phyloP scores from a whole-genome alignment of 92 coral and sea anemone genomes.

The Palythoa heliodiscus region DNA sequence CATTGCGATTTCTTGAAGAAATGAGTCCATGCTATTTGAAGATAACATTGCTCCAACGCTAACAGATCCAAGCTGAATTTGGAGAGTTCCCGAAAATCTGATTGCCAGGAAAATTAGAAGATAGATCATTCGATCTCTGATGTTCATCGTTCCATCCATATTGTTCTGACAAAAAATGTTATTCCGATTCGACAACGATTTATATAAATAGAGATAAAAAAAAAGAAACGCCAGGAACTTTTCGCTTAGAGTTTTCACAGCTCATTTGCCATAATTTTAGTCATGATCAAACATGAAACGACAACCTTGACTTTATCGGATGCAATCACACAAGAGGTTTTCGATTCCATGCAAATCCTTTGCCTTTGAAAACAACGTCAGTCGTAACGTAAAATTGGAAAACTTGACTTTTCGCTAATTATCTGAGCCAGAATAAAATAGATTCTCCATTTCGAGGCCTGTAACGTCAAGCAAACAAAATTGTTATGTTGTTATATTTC shows the following conservation, averaged over 20 bases:
- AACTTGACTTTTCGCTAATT: neutral
- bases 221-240: neutral
- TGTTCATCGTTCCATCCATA: neutral
- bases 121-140: neutral
- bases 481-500: neutral
- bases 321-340: neutral
- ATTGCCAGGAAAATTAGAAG: neutral
- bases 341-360: neutral
- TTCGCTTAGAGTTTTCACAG: too few species aligned
- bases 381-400: neutral
- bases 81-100: slow-evolving; percentile 11
- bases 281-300: slow-evolving; percentile 18
- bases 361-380: neutral
- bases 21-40: slow-evolving; percentile 56
- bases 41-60: slow-evolving; percentile 95
- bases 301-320: neutral
- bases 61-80: slow-evolving; percentile 14
- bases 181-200: neutral
- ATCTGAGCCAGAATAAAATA: neutral
- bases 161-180: neutral
- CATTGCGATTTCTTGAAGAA: slow-evolving; percentile 63
- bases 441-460: slow-evolving; percentile 10
- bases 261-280: neutral
- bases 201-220: neutral
- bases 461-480: neutral